Percentiles rank a stretch among this genome's conserved stretches.
Evolutionary conservation across 53 echinoderm and acorn worm species (phyloP).

Genomic region (Hippasteria phrygiana): DNA sequence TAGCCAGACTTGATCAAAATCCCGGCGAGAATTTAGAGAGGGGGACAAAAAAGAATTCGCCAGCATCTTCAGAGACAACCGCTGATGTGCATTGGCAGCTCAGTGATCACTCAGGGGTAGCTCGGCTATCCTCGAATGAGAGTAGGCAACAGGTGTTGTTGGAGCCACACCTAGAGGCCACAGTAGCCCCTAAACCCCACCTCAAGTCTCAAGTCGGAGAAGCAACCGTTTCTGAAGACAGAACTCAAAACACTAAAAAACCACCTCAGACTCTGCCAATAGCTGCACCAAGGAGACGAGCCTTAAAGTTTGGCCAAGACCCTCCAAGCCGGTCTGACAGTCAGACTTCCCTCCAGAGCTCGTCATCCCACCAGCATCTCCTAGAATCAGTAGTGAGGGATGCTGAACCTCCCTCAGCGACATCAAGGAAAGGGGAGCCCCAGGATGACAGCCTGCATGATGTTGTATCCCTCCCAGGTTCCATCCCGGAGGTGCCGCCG

Average conservation of each 20-base stretch:
- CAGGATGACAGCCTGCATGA: neutral
- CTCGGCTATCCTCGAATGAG: neutral
- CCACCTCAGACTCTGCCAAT: neutral
- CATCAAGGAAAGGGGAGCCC: constrained; percentile 6
- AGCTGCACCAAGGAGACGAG: constrained; percentile 28
- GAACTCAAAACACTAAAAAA: neutral
- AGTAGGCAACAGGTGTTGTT: neutral
- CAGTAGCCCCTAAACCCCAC: neutral
- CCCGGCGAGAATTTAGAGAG: neutral
- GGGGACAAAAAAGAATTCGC: neutral
- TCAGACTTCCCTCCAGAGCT: constrained; percentile 35
- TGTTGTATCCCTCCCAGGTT: constrained; percentile 4
- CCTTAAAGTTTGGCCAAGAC: neutral
- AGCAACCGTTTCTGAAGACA: neutral
- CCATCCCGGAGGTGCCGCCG: constrained; percentile 45
- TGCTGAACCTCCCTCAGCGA: neutral
- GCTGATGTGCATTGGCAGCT: constrained; percentile 38
- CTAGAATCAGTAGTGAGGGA: neutral
- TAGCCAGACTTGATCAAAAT: neutral
- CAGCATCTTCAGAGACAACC: neutral
- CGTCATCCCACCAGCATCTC: constrained; percentile 13
- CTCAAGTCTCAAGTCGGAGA: neutral
- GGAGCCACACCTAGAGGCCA: neutral
- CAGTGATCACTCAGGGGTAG: neutral
- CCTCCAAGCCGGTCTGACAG: neutral